phyloP scores from a whole-genome alignment of 2,797 vertebrate genomes.

The Halcyon smyrnensis region DNA sequence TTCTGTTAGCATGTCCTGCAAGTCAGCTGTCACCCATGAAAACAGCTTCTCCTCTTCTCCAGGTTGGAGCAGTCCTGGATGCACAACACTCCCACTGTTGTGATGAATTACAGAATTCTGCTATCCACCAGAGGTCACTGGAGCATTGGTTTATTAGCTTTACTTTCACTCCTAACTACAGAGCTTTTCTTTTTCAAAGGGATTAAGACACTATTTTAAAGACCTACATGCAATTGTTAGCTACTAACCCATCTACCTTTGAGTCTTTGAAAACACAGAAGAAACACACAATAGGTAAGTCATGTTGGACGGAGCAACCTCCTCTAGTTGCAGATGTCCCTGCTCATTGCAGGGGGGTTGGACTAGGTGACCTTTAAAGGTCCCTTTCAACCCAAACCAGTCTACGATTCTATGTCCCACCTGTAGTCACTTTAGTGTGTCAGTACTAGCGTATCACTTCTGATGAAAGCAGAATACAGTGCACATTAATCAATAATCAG shows the following conservation, averaged over 20 bases:
- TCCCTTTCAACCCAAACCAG: neutral
- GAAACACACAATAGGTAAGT: neutral
- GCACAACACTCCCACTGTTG: neutral
- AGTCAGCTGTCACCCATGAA: neutral
- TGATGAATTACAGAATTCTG: neutral
- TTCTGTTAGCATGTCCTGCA: neutral
- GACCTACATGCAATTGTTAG: neutral
- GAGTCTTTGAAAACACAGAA: neutral
- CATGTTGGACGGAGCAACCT: neutral
- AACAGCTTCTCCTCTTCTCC: neutral
- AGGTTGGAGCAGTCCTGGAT: neutral
- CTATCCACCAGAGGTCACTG: slow-evolving; percentile 79
- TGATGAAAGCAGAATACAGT: neutral
- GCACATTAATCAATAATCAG: neutral
- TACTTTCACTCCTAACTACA: neutral
- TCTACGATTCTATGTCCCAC: neutral
- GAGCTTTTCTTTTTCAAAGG: neutral
- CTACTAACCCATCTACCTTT: neutral
- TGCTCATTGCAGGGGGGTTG: neutral
- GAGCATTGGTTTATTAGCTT: slow-evolving; percentile 29
- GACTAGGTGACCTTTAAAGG: neutral
- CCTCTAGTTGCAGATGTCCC: neutral
- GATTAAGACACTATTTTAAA: neutral
- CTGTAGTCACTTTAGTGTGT: neutral
- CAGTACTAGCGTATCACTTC: neutral